Base-by-base conservation (phyloP, 2,113 vertebrate genomes). In the Laticauda colubrina region DNA sequence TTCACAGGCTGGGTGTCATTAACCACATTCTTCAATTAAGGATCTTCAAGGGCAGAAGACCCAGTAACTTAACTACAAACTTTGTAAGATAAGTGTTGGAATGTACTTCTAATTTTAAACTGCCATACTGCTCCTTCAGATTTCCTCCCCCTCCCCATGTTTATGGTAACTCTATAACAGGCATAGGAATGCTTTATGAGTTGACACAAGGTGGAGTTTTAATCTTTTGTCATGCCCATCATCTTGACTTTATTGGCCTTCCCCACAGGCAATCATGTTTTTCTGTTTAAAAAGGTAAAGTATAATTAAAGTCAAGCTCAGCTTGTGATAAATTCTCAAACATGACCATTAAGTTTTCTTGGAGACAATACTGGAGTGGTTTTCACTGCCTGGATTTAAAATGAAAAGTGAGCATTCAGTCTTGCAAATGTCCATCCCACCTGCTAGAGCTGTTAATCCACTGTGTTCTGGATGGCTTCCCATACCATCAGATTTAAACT, bases 401-500 rank as follows among this genome's bases (percentile, higher is more conserved):
- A 21, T 39, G 75, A 81, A 81, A 43, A 81, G 75, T 9, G 18
- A 43, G 75, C 75, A 81, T 21, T 81, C n/a, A 81, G 9, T 43
- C 18, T 81, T 81, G 34, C 75, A 43, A 81, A 81, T 81, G 34
- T 18, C 18, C 75, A 81, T 18, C 18, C 75, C 75, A 81, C 34
- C 64, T 81, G 34, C 34, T 81, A 81, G 75, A 20, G 34, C 75
- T 81, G 75, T 81, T 81, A 81, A 81, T 21, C 18, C 75, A 81
- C 75, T 39, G 81, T 43, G 9, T 92, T 59, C 45, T 87, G 89
- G 21, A 59, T 91, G 87, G 92, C 34, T 57, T 94, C 69, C 18
- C 7, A 29, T 7, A 24, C 54, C 89, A 26, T 12, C 15, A 69
- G 1, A 92, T 61, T 45, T n/a, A 91, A 51, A 1, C 15, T n/a